These are phyloP conservation scores for Bombylius major DNA, from an alignment of 2,888 invertebrate genomes.

Conservation along the genomic window DNA sequence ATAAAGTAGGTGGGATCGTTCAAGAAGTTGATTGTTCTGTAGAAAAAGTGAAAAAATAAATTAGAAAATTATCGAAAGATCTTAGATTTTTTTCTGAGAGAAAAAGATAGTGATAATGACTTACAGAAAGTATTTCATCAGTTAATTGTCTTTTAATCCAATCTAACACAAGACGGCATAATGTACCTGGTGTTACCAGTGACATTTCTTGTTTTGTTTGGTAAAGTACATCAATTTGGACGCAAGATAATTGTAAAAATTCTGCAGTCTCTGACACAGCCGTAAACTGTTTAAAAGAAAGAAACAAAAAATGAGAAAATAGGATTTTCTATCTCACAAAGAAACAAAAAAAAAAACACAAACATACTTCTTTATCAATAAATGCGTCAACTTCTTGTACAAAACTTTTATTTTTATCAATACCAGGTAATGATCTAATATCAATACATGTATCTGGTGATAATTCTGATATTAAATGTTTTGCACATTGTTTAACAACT, in stretches of 20 bases:
- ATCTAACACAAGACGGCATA: constrained; percentile 50
- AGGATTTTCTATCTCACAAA: not conserved
- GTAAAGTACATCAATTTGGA: constrained; percentile 62
- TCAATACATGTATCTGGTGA: constrained; percentile 46
- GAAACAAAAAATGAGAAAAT: constrained; percentile 1
- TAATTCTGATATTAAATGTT: constrained; percentile 52
- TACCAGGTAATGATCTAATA: constrained; percentile 48
- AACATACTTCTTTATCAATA: constrained; percentile 52
- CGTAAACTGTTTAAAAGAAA: constrained; percentile 41
- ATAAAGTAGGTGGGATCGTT: constrained; percentile 18
- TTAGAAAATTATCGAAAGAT: constrained; percentile 9
- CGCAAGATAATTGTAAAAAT: constrained; percentile 42
- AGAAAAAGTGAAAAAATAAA: not conserved
- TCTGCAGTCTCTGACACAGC: constrained; percentile 37
- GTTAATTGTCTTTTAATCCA: constrained; percentile 43
- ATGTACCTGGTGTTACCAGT: constrained; percentile 42
- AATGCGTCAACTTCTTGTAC: constrained; percentile 53
- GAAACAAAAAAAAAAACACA: not conserved
- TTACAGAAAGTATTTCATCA: constrained; percentile 26
- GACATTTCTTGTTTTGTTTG: constrained; percentile 56
- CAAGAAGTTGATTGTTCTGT: constrained; percentile 15
- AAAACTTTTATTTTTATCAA: constrained; percentile 46
- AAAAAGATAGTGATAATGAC: not conserved
- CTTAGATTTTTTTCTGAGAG: too few species aligned
- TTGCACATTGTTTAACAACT: constrained; percentile 58